These are phyloP conservation scores for Papilio machaon DNA, from an alignment of 1,140 invertebrate genomes.

Conservation along the genomic window DNA sequence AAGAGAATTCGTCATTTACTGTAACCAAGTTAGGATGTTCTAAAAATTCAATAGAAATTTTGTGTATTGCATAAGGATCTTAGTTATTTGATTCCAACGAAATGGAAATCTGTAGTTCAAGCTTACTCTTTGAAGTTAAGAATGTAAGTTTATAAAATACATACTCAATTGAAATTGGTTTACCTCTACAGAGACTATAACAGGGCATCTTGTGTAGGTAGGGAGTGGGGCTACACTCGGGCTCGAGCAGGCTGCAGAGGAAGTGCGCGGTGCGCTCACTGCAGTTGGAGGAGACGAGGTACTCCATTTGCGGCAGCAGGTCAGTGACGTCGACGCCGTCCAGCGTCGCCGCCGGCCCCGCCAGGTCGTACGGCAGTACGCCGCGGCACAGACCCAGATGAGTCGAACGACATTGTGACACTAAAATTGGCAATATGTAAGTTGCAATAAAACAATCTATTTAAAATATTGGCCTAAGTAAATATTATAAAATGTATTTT, in stretches of 20 bases:
- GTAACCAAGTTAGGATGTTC: no score
- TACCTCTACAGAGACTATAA: slow-evolving; percentile 86
- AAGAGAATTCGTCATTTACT: no score
- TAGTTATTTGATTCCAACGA: no score
- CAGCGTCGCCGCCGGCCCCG: slow-evolving; percentile 68
- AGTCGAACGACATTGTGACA: slow-evolving; percentile 76
- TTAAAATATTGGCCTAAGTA: neutral
- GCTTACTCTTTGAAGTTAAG: no score
- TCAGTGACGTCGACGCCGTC: slow-evolving; percentile 68
- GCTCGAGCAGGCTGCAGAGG: slow-evolving; percentile 85
- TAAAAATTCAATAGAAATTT: no score
- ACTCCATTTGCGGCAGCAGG: slow-evolving; percentile 81
- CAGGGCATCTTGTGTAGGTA: slow-evolving; percentile 84
- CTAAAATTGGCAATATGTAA: slow-evolving; percentile 46
- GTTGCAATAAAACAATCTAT: neutral
- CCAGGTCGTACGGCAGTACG: slow-evolving; percentile 85
- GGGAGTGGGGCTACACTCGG: slow-evolving; percentile 84
- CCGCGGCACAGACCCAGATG: slow-evolving; percentile 81
- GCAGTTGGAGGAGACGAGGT: slow-evolving; percentile 84
- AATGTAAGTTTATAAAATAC: no score
- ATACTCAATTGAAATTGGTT: slow-evolving; percentile 37
- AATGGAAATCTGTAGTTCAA: no score
- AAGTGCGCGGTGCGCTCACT: slow-evolving; percentile 84
- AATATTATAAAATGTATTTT: neutral
- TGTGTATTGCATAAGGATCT: no score